These are phyloP conservation scores for Sylvilagus floridanus DNA, from an alignment of 2,797 vertebrate genomes.

Conservation along the genomic window DNA sequence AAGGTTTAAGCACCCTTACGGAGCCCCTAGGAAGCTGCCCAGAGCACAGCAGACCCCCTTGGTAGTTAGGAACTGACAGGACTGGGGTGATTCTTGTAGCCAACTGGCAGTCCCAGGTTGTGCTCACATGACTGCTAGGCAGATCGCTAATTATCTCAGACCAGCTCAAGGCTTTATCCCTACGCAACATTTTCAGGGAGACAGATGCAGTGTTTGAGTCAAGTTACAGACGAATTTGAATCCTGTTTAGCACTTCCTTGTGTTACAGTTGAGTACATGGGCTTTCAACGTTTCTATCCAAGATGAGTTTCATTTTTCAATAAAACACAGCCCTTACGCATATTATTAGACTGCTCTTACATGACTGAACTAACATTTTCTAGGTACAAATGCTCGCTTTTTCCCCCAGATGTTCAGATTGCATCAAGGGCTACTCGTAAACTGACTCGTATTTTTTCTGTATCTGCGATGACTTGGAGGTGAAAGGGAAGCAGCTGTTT, in stretches of 20 bases:
- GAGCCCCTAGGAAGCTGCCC: background rate
- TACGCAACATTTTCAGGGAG: background rate
- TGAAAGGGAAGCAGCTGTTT: constrained; percentile 2
- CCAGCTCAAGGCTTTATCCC: background rate
- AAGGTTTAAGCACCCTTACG: background rate
- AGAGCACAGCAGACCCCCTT: background rate
- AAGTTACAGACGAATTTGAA: background rate
- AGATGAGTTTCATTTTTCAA: background rate
- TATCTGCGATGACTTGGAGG: constrained; percentile 45
- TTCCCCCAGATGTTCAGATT: background rate
- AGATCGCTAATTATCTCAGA: background rate
- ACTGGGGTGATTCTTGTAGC: background rate
- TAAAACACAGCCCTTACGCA: background rate
- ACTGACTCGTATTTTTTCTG: background rate
- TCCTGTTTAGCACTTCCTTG: background rate
- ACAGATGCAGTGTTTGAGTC: background rate
- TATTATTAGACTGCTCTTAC: constrained; percentile 8
- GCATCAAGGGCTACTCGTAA: constrained; percentile 21
- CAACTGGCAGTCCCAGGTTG: constrained; percentile 2
- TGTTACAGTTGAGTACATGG: constrained; percentile 26
- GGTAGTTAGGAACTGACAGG: background rate
- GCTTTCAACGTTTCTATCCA: constrained; percentile 31
- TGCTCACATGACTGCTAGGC: constrained; percentile 14
- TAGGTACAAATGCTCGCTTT: constrained; percentile 12
- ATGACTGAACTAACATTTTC: background rate